Percentiles rank a stretch among this genome's conserved stretches.
Conservation (phyloP, 2,797 vertebrate species). For the Gallinago nigripennis region DNA sequence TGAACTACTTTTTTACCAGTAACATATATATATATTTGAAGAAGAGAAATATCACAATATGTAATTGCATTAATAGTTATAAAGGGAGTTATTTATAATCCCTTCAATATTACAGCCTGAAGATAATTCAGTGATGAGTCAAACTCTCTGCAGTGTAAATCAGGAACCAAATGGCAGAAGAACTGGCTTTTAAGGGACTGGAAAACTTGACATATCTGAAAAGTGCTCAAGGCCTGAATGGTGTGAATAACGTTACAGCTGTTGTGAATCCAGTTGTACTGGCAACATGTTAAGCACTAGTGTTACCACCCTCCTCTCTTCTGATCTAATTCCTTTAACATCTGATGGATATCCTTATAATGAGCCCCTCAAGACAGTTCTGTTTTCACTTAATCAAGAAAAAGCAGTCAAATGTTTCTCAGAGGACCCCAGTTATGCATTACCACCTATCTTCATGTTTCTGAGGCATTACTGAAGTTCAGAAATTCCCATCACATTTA, state of each 20-base stretch:
- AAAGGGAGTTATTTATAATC: background rate
- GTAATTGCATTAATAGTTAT: background rate
- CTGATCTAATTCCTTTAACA: slow-evolving; percentile 12
- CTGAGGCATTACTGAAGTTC: background rate
- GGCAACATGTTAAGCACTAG: background rate
- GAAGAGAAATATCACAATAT: background rate
- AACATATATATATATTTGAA: background rate
- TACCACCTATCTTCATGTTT: background rate
- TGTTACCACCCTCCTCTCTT: slow-evolving; percentile 37
- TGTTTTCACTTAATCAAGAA: background rate
- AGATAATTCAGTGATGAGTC: slow-evolving; percentile 24
- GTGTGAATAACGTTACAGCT: slow-evolving; percentile 50
- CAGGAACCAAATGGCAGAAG: slow-evolving; percentile 15
- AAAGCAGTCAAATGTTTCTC: background rate
- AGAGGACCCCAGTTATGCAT: background rate
- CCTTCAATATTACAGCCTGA: background rate
- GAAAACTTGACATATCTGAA: slow-evolving; percentile 52
- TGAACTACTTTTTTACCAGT: background rate
- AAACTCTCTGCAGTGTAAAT: slow-evolving; percentile 6
- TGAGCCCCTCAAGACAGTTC: background rate
- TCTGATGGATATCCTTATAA: slow-evolving; percentile 11
- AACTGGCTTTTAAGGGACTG: slow-evolving; percentile 4
- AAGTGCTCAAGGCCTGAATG: background rate
- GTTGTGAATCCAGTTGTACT: background rate
- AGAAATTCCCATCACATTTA: background rate